Conservation (phyloP, 2,113 vertebrate species). For the Channa argus region DNA sequence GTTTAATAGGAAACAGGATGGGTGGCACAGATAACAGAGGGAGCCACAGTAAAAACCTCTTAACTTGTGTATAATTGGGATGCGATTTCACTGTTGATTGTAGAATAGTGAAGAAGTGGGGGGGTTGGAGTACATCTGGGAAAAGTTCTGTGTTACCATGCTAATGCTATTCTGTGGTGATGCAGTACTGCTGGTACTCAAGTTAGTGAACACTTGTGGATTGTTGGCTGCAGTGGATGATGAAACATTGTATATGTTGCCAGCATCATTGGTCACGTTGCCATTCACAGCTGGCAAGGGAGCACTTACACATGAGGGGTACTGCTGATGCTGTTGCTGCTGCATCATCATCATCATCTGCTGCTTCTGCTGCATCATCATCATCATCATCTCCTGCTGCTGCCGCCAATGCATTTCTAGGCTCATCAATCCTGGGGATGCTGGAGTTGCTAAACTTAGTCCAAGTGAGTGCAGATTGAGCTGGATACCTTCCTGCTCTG, state of each 20-base stretch:
- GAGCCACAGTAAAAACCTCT: too few species aligned
- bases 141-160: background rate
- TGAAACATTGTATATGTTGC: background rate
- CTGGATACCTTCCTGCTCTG: background rate
- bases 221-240: background rate
- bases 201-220: background rate
- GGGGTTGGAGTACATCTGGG: background rate
- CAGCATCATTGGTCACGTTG: background rate
- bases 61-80: background rate
- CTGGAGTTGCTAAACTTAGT: background rate
- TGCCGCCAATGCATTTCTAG: background rate
- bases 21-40: too few species aligned
- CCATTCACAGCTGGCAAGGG: background rate
- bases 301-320: background rate
- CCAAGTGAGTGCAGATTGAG: background rate
- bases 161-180: background rate
- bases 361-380: background rate
- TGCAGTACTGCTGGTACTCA: background rate
- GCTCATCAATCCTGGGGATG: accelerated
- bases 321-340: background rate
- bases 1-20: too few species aligned
- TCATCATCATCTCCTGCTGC: background rate
- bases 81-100: background rate
- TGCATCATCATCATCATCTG: background rate
- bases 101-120: background rate